phyloP scores from a whole-genome alignment of 2,797 vertebrate species.

The Trachurus trachurus region DNA sequence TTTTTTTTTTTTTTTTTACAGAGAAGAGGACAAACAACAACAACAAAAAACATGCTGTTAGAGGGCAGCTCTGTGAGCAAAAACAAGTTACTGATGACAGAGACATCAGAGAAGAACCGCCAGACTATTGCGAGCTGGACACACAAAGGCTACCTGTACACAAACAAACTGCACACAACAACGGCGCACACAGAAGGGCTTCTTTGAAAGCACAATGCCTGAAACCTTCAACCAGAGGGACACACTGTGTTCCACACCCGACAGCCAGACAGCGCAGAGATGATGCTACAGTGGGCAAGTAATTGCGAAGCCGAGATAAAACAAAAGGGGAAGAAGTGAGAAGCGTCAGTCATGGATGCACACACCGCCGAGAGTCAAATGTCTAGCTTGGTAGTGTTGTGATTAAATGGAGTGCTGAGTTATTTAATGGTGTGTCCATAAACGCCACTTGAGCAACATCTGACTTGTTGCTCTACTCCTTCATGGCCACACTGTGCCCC shows the following conservation, averaged over 20 bases:
- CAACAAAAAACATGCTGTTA: background rate
- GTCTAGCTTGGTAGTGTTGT: background rate
- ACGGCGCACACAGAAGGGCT: constrained; percentile 17
- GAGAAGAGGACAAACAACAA: background rate
- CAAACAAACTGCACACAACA: constrained; percentile 8
- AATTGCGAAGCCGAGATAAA: constrained; percentile 2
- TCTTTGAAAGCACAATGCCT: constrained; percentile 19
- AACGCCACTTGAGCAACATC: background rate
- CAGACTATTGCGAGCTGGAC: constrained; percentile 4
- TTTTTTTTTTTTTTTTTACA: constrained; percentile 1
- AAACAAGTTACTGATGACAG: constrained; percentile 13
- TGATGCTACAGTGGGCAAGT: background rate
- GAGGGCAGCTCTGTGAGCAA: background rate
- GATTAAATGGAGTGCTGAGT: background rate
- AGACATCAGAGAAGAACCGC: background rate
- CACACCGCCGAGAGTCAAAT: background rate
- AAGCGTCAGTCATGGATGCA: background rate
- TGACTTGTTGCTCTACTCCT: background rate
- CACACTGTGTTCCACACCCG: background rate
- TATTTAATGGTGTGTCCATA: background rate
- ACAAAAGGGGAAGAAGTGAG: background rate
- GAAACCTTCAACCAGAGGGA: constrained; percentile 7
- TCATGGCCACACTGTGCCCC: background rate
- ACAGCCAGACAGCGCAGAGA: constrained; percentile 11
- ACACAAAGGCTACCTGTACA: background rate